A percentile compares a stretch with the other conserved stretches of the same genome.
phyloP scores from a whole-genome alignment of 2,888 invertebrate genomes.

The Lagria hirta region DNA sequence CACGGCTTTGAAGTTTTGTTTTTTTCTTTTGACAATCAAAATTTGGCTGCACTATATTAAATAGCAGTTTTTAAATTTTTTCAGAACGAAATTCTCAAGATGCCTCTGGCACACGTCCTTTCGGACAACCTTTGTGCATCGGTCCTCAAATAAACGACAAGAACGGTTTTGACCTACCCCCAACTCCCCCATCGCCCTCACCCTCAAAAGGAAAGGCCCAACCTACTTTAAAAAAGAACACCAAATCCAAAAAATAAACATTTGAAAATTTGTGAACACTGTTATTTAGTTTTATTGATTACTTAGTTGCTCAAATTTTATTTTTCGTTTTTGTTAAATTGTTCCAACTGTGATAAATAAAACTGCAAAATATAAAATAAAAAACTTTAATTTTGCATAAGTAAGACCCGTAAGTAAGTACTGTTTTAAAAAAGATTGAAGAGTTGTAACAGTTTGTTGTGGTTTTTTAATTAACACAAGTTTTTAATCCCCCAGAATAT shows the following conservation, averaged over 20 bases:
- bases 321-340: slow-evolving; percentile 38
- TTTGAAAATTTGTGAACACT: slow-evolving; percentile 11
- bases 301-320: slow-evolving; percentile 35
- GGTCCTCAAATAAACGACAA: slow-evolving; percentile 53
- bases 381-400: slow-evolving; percentile 4
- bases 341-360: slow-evolving; percentile 50
- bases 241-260: slow-evolving; percentile 33
- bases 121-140: slow-evolving; percentile 77
- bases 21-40: slow-evolving; percentile 7
- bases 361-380: slow-evolving; percentile 22
- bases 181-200: slow-evolving; percentile 46
- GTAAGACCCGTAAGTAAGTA: no score
- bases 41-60: slow-evolving; percentile 11
- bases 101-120: slow-evolving; percentile 52
- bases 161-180: slow-evolving; percentile 41
- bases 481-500: slow-evolving; percentile 33
- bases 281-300: slow-evolving; percentile 17
- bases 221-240: slow-evolving; percentile 30
- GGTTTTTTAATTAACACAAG: slow-evolving; percentile 12
- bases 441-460: slow-evolving; percentile 19
- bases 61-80: slow-evolving; percentile 35
- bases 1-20: slow-evolving; percentile 1
- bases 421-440: no score
- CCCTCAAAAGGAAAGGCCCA: slow-evolving; percentile 46
- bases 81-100: slow-evolving; percentile 53